phyloP scores from a whole-genome alignment of 2,113 vertebrate genomes.

The Hydrolagus affinis region DNA sequence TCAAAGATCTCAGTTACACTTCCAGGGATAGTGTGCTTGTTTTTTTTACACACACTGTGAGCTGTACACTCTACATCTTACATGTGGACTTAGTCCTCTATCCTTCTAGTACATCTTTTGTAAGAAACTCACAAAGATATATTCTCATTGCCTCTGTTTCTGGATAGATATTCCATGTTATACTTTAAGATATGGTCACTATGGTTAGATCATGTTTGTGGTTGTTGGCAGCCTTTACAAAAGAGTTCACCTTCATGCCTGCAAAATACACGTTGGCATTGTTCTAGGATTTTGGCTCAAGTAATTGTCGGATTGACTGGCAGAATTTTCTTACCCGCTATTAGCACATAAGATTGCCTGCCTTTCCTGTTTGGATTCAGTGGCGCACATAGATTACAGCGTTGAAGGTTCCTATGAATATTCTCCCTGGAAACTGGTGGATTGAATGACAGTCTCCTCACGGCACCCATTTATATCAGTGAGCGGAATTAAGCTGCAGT shows the following conservation, averaged over 20 bases:
- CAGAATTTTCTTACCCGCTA: too few relatives aligned
- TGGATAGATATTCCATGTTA: too few relatives aligned
- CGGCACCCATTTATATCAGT: not conserved
- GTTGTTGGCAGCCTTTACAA: too few relatives aligned
- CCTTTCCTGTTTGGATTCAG: too few relatives aligned
- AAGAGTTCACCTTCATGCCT: too few relatives aligned
- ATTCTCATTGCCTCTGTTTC: too few relatives aligned
- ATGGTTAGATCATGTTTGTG: too few relatives aligned
- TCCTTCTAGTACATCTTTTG: not conserved
- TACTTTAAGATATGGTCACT: too few relatives aligned
- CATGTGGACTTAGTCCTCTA: not conserved
- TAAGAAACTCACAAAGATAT: not conserved
- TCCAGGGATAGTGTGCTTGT: not conserved
- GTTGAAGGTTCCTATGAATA: not conserved
- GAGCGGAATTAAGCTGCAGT: not conserved
- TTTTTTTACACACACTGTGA: not conserved
- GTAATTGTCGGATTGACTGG: too few relatives aligned
- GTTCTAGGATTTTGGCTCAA: too few relatives aligned
- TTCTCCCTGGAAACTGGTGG: not conserved
- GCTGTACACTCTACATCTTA: not conserved
- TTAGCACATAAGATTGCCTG: too few relatives aligned
- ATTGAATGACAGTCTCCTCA: not conserved
- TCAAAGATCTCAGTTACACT: not conserved
- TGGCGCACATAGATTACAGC: not conserved
- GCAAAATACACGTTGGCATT: too few relatives aligned